These are phyloP conservation scores for Leptinotarsa undecemlineata DNA, from an alignment of 1,140 invertebrate genomes.

Conservation along the genomic window DNA sequence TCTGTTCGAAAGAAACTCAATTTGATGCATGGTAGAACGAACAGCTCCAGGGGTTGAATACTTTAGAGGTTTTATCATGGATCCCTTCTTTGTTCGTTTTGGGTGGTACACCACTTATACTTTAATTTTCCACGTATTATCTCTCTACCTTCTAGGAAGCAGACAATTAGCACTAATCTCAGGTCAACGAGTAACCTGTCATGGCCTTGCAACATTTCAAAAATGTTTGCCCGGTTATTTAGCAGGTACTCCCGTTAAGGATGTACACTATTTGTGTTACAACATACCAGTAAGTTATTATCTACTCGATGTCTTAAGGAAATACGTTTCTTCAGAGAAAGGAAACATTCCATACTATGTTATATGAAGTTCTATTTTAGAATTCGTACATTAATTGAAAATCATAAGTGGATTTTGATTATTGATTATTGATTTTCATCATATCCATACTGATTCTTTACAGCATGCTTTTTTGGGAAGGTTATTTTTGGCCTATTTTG, in stretches of 20 bases:
- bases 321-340: too few relatives aligned
- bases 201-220: constrained; percentile 7
- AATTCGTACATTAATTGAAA: too few relatives aligned
- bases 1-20: neutral
- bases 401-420: too few relatives aligned
- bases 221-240: neutral
- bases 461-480: too few relatives aligned
- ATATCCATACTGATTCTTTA: too few relatives aligned
- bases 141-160: constrained; percentile 15
- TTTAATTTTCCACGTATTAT: constrained; percentile 1
- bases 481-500: too few relatives aligned
- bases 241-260: neutral
- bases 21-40: neutral
- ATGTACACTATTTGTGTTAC: neutral
- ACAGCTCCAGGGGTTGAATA: neutral
- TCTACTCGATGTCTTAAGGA: too few relatives aligned
- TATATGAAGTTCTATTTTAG: too few relatives aligned
- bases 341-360: too few relatives aligned
- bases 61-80: neutral
- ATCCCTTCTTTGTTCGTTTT: constrained; percentile 1
- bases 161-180: constrained; percentile 19
- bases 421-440: too few relatives aligned
- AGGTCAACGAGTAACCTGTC: constrained; percentile 21
- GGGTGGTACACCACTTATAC: neutral
- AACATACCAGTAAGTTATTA: neutral